Conservation (phyloP, 2,113 vertebrate genomes). For the Strigops habroptila region DNA sequence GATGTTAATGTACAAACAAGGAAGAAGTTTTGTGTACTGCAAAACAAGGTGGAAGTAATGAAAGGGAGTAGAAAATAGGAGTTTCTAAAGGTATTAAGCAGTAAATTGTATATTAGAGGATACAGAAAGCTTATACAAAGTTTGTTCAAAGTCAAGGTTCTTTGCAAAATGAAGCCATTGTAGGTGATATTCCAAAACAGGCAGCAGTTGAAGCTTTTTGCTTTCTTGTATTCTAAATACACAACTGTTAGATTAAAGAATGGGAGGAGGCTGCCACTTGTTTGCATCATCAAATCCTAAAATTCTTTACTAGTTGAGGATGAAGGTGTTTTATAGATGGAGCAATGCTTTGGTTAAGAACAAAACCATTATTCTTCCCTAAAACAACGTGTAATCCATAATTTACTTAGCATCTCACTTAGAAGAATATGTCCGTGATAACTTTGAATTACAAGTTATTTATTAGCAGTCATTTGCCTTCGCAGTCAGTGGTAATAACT, state of each 20-base stretch:
- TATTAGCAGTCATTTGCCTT: background rate
- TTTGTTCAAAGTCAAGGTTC: background rate
- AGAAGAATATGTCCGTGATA: background rate
- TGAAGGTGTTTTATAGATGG: background rate
- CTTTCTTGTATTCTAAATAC: background rate
- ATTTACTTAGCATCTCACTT: background rate
- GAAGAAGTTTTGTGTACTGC: background rate
- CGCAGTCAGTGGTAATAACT: background rate
- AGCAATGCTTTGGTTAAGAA: background rate
- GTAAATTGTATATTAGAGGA: background rate
- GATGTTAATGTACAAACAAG: background rate
- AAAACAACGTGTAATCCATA: accelerated
- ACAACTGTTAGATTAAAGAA: background rate
- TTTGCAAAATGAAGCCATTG: background rate
- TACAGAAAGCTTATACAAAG: background rate
- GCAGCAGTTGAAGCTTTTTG: background rate
- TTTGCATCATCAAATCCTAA: background rate
- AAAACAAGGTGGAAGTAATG: background rate
- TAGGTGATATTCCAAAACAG: background rate
- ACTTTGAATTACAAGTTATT: background rate
- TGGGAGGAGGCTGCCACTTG: background rate
- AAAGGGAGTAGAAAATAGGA: background rate
- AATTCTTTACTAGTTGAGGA: background rate
- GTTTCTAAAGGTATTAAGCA: background rate
- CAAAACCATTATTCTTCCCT: background rate